Conservation (phyloP, 1,140 invertebrate genomes). For the Hycleus phaleratus region DNA sequence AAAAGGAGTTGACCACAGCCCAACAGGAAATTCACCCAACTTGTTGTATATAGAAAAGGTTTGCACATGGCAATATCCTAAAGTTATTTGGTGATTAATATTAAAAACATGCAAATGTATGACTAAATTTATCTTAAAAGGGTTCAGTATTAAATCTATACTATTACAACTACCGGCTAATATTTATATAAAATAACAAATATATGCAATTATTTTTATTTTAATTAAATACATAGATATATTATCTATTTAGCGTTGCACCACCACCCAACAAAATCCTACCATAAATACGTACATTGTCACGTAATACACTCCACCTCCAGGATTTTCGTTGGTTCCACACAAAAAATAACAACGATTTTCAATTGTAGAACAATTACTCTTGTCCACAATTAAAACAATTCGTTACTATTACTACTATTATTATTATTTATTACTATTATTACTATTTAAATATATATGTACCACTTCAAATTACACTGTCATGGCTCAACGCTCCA, state of each 20-base stretch:
- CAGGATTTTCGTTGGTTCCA: background rate
- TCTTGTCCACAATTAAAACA: no score
- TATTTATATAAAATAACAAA: background rate
- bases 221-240: no score
- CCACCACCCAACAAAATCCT: background rate
- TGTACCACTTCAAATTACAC: slow-evolving; percentile 29
- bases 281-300: slow-evolving; percentile 5
- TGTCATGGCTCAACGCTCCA: slow-evolving; percentile 30
- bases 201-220: background rate
- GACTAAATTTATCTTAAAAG: background rate
- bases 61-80: background rate
- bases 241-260: no score
- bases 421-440: no score
- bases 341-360: background rate
- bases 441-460: background rate
- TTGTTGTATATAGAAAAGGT: background rate
- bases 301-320: background rate
- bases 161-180: background rate
- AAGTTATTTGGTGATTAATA: background rate
- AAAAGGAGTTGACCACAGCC: slow-evolving; percentile 15
- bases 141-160: background rate
- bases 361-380: no score
- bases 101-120: background rate
- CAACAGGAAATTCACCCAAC: slow-evolving; percentile 13
- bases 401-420: background rate